These are phyloP conservation scores for Odontocerum albicorne DNA, from an alignment of 2,888 invertebrate genomes.

Conservation along the genomic window DNA sequence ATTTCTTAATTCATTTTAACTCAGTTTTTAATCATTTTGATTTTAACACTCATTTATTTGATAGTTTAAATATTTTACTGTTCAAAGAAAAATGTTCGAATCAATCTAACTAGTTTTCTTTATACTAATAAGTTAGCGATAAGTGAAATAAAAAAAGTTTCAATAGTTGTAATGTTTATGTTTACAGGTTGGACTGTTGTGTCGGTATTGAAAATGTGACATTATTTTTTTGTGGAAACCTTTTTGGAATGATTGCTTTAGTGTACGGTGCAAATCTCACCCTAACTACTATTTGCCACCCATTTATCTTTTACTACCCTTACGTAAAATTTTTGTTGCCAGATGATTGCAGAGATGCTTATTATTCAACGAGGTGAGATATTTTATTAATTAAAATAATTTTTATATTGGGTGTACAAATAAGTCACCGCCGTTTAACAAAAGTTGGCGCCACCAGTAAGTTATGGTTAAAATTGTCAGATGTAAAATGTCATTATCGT, in stretches of 20 bases:
- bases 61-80: too few species aligned
- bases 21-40: too few species aligned
- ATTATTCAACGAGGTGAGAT: constrained; percentile 74
- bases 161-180: constrained; percentile 28
- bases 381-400: constrained; percentile 4
- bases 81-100: too few species aligned
- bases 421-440: too few species aligned
- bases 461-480: too few species aligned
- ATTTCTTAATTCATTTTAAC: too few species aligned
- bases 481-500: too few species aligned
- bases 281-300: constrained; percentile 85
- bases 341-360: constrained; percentile 83
- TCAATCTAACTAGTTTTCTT: too few species aligned
- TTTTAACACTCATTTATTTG: too few species aligned
- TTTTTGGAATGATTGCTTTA: constrained; percentile 66
- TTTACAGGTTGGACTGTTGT: constrained; percentile 79
- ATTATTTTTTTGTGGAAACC: constrained; percentile 70
- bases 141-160: not conserved
- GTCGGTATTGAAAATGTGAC: constrained; percentile 77
- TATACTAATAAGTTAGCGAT: not conserved
- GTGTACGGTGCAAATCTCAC: constrained; percentile 78
- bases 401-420: too few species aligned
- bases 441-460: too few species aligned
- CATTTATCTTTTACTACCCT: constrained; percentile 65
- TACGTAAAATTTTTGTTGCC: constrained; percentile 66